Evolutionary conservation across 1,140 invertebrate species (phyloP), one percentile per base, ranked within the genome.

Genomic region (Lordiphosa collinella): DNA sequence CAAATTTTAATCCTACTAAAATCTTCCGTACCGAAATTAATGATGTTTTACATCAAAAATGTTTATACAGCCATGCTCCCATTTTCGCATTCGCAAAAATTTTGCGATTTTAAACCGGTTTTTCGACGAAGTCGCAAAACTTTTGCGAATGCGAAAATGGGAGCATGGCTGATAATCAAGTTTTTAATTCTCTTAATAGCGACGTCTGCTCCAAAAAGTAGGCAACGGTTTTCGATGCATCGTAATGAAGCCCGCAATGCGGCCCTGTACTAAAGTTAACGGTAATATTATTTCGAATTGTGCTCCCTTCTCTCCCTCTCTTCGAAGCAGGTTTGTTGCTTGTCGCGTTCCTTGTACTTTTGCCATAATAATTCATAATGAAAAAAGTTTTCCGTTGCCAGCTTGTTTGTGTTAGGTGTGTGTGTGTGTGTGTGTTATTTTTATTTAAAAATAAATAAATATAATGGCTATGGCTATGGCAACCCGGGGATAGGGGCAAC

Each of bases 371-470:
- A 82, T 72, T 82, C 72, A 82, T 82, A 82, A 82, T 82, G 76
- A 82, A 82, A 82, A 82, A 82, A 82, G 61, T 82, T 82, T 82
- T 34, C 40, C 12, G 25, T 29, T 29, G 11, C n/a, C 22, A 38
- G 34, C 52, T 50, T 32, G 51, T 56, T 63, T 72, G 69, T 57
- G 46, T 48, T 52, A 59, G 37, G 47, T 22, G 18, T 73, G 47
- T 59, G 53, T 59, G 50, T 57, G 54, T 29, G 50, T 36, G 40
- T 55, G 22, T 40, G 14, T 50, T 79, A 60, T 72, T 80, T 63
- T 70, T 80, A 66, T 80, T 74, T 76, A 62, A 68, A 75, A 82
- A 80, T 82, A 82, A 76, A 80, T 84, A 84, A 82, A 82, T 67
- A 66, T 68, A 63, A 84, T 64, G 76, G 60, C 43, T 66, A 61